Evolutionary conservation across 2,113 vertebrate species (phyloP), one percentile per base, ranked within the genome.

Genomic region (Hippopotamus amphibius): DNA sequence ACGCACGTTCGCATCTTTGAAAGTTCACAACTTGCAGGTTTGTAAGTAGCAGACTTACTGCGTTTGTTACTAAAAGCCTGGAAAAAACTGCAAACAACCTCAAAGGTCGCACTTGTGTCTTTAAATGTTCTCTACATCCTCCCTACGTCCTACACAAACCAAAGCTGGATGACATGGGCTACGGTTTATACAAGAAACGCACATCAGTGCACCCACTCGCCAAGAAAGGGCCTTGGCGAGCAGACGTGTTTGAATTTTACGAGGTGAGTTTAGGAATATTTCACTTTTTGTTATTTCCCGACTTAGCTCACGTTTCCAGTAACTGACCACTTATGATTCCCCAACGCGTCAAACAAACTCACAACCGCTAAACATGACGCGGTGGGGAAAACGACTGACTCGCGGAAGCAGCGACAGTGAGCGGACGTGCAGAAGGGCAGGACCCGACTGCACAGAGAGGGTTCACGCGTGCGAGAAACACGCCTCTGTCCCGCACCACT

Each of bases 201-300:
- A 15, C 53, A 6, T 2, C 4, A 7, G 13, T 2, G 5, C 43
- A 24, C 43, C 5, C 3, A 1, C 16, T 69, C 57, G 3, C 9
- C 14, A 46, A 76, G 76, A 79, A 95, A 30, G 57, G 46, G 72
- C 50, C 16, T 61, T 37, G 26, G 22, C 12, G 0, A 63, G 43
- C 9, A 21, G 8, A 30, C 0, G 5, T 24, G 28, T 24, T 15
- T 65, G 46, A 48, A 63, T 37, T 46, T 53, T 46, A 53, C 28
- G 61, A n/a, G 69, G 3, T 13, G 46, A 50, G 15, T 74, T 24
- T 24, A 63, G 19, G 24, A 33, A 74, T n/a, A 46, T 53, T 24
- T 53, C 57, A 21, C 26, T 63, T 69, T 57, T 89, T 30, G 63
- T 33, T 14, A 50, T 61, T 66, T 88, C 53, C 53, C 28, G 2